Evolutionary conservation across 92 coral and sea anemone genomes (phyloP).

Genomic region (Phenganax stokvisi): DNA sequence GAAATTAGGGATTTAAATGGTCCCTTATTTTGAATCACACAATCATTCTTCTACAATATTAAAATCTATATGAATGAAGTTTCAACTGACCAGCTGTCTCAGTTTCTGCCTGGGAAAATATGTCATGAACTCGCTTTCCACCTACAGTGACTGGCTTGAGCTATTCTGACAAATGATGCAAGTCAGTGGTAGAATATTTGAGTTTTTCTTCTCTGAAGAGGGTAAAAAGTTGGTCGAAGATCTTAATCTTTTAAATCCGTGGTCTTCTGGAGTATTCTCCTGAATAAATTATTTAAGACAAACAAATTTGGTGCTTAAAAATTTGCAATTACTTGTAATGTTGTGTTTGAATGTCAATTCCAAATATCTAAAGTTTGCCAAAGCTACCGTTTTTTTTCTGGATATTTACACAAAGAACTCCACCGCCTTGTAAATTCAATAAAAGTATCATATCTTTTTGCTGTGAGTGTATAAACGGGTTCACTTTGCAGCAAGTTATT

Average conservation of each 20-base stretch:
- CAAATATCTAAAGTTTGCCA: slow-evolving; percentile 7
- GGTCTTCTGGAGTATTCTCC: not conserved
- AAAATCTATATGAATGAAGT: not conserved
- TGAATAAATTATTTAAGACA: not conserved
- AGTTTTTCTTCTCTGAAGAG: not conserved
- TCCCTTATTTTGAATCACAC: not conserved
- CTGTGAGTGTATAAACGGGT: not conserved
- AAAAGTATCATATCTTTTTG: not conserved
- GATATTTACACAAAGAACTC: slow-evolving; percentile 15
- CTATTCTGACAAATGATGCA: slow-evolving; percentile 12
- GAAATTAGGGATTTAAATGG: not conserved
- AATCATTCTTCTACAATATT: not conserved
- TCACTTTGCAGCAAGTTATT: not conserved
- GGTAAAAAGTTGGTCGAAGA: not conserved
- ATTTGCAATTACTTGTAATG: too few relatives aligned
- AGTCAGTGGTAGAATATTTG: not conserved
- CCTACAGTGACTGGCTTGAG: slow-evolving; percentile 7
- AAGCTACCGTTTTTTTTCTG: slow-evolving; percentile 7
- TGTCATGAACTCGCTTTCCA: slow-evolving; percentile 8
- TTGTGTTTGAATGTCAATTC: slow-evolving; percentile 7
- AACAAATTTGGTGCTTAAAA: too few relatives aligned
- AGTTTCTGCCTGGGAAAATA: slow-evolving; percentile 11
- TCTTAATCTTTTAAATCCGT: not conserved
- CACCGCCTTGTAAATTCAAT: slow-evolving; percentile 2
- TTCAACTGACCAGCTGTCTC: slow-evolving; percentile 13